Percentiles rank a stretch among this genome's conserved stretches.
These are phyloP conservation scores for Dasysyrphus albostriatus DNA, from an alignment of 2,888 invertebrate genomes.

Conservation along the genomic window DNA sequence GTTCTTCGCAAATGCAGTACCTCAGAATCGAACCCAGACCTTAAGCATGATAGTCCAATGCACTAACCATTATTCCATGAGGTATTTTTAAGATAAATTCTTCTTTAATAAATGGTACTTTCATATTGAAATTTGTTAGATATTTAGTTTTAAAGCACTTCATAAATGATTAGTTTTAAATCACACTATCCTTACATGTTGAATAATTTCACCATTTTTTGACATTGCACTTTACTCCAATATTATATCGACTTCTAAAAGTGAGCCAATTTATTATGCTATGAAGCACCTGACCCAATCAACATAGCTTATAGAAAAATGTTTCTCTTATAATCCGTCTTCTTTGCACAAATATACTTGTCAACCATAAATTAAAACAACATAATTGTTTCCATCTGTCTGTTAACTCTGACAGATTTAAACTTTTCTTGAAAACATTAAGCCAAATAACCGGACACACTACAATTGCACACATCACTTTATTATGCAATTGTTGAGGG, in stretches of 20 bases:
- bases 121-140: too few species aligned
- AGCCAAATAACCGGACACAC: constrained; percentile 36
- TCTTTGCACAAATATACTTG: constrained; percentile 8
- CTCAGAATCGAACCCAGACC: too few species aligned
- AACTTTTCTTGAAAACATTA: constrained; percentile 47
- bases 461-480: constrained; percentile 11
- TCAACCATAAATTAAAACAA: constrained; percentile 3
- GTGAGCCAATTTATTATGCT: not conserved
- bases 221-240: too few species aligned
- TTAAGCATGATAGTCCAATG: too few species aligned
- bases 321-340: not conserved
- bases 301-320: not conserved
- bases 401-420: constrained; percentile 46
- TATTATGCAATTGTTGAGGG: constrained; percentile 46
- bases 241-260: not conserved
- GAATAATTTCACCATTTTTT: too few species aligned
- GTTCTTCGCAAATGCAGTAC: too few species aligned
- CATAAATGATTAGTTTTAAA: too few species aligned
- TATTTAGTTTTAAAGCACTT: too few species aligned
- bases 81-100: too few species aligned
- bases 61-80: too few species aligned
- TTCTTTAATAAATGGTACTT: too few species aligned
- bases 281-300: constrained; percentile 29
- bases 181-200: too few species aligned
- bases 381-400: constrained; percentile 40